Evolutionary conservation across 2,113 vertebrate genomes (phyloP).

Genomic region (Eptesicus fuscus): DNA sequence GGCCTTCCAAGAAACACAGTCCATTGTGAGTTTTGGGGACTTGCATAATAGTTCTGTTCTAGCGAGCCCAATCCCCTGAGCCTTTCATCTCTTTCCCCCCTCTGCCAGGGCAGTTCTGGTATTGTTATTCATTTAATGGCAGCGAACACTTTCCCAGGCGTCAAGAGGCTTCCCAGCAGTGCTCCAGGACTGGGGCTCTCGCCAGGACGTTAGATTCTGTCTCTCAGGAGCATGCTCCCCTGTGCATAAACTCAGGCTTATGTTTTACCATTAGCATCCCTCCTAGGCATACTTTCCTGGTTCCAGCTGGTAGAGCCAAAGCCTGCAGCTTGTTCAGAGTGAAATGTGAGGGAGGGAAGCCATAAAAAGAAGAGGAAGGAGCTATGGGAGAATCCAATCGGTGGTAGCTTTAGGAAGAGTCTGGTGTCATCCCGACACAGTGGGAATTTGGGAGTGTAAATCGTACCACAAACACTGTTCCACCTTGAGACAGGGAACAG

Average conservation of each 20-base stretch:
- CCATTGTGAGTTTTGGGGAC: neutral
- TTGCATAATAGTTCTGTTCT: neutral
- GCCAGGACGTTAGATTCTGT: neutral
- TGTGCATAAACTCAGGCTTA: neutral
- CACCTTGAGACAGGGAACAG: neutral
- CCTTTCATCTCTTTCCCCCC: neutral
- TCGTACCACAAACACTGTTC: neutral
- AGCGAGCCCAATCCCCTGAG: neutral
- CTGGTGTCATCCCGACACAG: neutral
- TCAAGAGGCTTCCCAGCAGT: neutral
- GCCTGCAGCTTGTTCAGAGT: neutral
- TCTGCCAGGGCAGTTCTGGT: neutral
- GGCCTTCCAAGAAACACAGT: neutral
- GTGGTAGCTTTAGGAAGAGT: neutral
- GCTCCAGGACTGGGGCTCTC: neutral
- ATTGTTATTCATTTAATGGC: neutral
- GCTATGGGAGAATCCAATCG: neutral
- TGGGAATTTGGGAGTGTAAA: neutral
- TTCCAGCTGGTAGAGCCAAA: neutral
- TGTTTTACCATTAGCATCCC: neutral
- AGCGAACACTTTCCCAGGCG: neutral
- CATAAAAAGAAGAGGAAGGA: neutral
- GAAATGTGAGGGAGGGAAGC: neutral
- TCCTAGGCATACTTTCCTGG: no score
- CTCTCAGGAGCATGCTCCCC: neutral